Conservation (phyloP, 2,113 vertebrate genomes). For the Python bivittatus region DNA sequence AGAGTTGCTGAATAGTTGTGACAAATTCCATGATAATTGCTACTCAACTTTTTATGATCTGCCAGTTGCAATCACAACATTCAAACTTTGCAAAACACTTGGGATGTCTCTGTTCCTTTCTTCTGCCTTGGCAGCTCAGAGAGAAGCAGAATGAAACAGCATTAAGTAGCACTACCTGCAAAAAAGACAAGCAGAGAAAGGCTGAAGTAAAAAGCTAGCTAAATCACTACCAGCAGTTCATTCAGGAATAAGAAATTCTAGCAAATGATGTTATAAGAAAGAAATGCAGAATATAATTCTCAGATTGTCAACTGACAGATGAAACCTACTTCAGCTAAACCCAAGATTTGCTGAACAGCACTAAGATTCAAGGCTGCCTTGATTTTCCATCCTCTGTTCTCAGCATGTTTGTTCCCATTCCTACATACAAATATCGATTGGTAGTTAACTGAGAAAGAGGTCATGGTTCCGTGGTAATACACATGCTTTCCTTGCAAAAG, state of each 20-base stretch:
- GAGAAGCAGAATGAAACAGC: neutral
- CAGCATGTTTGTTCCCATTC: too few relatives aligned
- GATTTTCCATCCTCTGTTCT: too few relatives aligned
- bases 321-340: neutral
- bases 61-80: neutral
- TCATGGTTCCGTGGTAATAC: too few relatives aligned
- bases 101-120: constrained; percentile 10
- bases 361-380: neutral
- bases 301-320: neutral
- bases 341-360: neutral
- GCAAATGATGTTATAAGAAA: neutral
- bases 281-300: neutral
- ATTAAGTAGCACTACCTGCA: neutral
- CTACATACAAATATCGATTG: too few relatives aligned
- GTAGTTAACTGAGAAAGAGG: too few relatives aligned
- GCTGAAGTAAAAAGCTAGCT: neutral
- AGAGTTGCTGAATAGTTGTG: neutral
- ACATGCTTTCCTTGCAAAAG: too few relatives aligned
- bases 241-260: neutral
- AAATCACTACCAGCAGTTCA: neutral
- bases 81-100: neutral
- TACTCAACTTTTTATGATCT: constrained; percentile 3
- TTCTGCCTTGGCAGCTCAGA: neutral
- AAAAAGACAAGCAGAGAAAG: neutral
- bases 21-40: neutral